phyloP scores from a whole-genome alignment of 2,113 vertebrate genomes.

The Antidorcas marsupialis region DNA sequence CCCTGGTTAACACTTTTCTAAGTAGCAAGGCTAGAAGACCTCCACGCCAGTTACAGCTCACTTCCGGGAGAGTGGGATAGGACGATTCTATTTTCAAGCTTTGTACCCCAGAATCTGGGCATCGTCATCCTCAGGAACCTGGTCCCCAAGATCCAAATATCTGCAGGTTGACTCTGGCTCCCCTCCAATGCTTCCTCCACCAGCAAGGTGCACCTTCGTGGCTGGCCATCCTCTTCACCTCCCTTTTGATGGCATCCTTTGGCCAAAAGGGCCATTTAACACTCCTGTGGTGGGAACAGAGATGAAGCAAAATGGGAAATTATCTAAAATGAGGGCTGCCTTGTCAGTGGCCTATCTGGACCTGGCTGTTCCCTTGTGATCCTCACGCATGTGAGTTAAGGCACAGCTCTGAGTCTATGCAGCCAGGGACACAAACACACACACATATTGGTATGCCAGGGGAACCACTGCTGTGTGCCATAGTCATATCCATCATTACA shows the following conservation, averaged over 20 bases:
- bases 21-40: background rate
- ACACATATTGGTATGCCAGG: background rate
- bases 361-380: background rate
- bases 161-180: background rate
- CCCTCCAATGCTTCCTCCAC: no score
- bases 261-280: background rate
- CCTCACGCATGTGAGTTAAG: background rate
- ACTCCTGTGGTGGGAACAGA: background rate
- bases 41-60: background rate
- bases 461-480: background rate
- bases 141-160: background rate
- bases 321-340: background rate
- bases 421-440: background rate
- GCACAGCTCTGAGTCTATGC: background rate
- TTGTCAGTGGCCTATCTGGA: background rate
- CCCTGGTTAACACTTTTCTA: background rate
- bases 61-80: background rate
- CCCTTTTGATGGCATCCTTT: background rate
- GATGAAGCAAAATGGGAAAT: background rate
- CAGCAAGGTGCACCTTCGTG: fast-evolving
- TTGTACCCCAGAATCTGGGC: background rate
- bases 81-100: background rate
- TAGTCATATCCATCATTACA: background rate
- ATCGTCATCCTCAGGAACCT: background rate
- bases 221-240: background rate